These are phyloP conservation scores for Grallaria varia DNA, from an alignment of 2,113 vertebrate genomes.

Conservation along the genomic window DNA sequence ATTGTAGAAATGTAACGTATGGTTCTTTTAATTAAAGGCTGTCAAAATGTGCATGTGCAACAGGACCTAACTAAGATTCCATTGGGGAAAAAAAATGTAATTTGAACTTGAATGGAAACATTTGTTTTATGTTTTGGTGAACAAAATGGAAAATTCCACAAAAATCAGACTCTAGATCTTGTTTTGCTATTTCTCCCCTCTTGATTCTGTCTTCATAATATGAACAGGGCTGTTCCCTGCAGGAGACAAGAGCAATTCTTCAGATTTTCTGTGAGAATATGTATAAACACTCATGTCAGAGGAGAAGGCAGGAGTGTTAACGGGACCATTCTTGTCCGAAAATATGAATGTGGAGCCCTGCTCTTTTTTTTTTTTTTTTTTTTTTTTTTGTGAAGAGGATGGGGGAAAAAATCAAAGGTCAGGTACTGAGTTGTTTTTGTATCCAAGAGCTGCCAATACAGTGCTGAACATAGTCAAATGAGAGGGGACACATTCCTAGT, in stretches of 20 bases:
- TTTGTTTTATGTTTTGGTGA: neutral
- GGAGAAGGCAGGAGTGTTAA: neutral
- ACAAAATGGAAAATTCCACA: neutral
- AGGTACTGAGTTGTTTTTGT: neutral
- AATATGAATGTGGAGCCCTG: neutral
- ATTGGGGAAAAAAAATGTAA: neutral
- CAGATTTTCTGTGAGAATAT: neutral
- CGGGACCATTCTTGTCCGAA: neutral
- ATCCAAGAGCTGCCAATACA: neutral
- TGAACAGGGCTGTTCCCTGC: neutral
- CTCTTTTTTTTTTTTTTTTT: neutral
- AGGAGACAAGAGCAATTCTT: neutral
- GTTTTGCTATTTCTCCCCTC: neutral
- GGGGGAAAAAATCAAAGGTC: neutral
- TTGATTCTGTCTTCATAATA: neutral
- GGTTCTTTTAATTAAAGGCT: conserved; percentile 6
- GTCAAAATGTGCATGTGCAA: neutral
- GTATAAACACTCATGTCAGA: neutral
- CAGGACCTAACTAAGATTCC: neutral
- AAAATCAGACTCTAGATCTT: neutral
- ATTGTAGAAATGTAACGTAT: neutral
- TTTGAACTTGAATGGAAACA: neutral
- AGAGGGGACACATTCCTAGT: neutral
- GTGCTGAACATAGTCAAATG: neutral
- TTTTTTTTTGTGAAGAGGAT: neutral